phyloP scores from a whole-genome alignment of 2,888 invertebrate species.

The Amblyjoppa proteus region DNA sequence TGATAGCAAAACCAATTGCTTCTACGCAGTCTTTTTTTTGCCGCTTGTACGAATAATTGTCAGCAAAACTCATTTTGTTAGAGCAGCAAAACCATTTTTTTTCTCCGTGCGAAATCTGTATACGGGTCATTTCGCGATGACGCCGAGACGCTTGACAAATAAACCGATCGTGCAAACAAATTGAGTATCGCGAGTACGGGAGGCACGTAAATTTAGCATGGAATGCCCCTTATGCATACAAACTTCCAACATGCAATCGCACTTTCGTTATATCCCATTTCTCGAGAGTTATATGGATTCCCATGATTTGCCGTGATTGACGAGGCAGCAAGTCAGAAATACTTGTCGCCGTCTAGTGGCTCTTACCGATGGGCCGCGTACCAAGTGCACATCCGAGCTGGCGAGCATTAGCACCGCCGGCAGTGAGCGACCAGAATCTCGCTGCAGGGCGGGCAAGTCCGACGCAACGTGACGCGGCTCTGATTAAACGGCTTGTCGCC shows the following conservation, averaged over 20 bases:
- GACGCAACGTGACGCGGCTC: slow-evolving; percentile 1
- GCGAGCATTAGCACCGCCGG: not conserved
- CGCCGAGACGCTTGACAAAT: too few species aligned
- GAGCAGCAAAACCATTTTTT: too few species aligned
- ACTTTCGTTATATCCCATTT: slow-evolving; percentile 15
- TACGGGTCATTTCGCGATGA: too few species aligned
- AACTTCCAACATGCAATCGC: slow-evolving; percentile 11
- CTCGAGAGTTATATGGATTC: slow-evolving; percentile 18
- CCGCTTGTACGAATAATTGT: too few species aligned
- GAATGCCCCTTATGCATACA: not conserved
- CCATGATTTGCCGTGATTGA: slow-evolving; percentile 25
- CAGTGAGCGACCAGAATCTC: not conserved
- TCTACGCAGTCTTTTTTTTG: too few species aligned
- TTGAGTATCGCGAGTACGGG: not conserved
- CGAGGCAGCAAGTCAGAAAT: slow-evolving; percentile 26
- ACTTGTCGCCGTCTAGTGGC: slow-evolving; percentile 22
- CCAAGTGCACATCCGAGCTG: not conserved
- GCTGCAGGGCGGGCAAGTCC: not conserved
- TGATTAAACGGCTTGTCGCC: slow-evolving; percentile 17
- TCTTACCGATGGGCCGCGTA: not conserved
- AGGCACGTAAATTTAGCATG: not conserved
- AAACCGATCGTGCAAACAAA: not conserved
- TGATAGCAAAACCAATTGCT: too few species aligned
- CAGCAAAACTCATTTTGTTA: too few species aligned
- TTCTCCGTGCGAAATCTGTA: too few species aligned